A percentile compares a stretch with the other conserved stretches of the same genome.
phyloP scores from a whole-genome alignment of 1,140 invertebrate species.

The Drosophila hydei region DNA sequence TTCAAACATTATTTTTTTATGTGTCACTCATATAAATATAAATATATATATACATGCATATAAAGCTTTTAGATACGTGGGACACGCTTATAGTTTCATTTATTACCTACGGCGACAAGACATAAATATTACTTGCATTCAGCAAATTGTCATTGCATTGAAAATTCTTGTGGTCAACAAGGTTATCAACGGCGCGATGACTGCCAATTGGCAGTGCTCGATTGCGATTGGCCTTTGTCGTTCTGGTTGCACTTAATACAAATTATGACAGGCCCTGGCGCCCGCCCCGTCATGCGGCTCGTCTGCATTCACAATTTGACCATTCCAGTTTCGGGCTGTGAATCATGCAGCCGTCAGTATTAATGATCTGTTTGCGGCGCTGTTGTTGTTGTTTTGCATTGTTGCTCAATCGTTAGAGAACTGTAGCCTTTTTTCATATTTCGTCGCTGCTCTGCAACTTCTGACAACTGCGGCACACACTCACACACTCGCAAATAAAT shows the following conservation, averaged over 20 bases:
- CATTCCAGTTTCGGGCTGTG: constrained; percentile 46
- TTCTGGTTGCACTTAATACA: constrained; percentile 55
- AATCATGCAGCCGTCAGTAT: constrained; percentile 63
- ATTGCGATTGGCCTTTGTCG: constrained; percentile 34
- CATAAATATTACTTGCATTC: constrained; percentile 53
- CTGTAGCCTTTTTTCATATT: constrained; percentile 57
- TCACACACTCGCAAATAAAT: constrained; percentile 43
- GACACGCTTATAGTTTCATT: constrained; percentile 51
- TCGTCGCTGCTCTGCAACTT: constrained; percentile 34
- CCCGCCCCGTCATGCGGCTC: not conserved
- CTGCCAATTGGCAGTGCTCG: constrained; percentile 30
- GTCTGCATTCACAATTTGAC: constrained; percentile 18
- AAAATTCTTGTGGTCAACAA: constrained; percentile 78
- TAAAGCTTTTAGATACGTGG: not conserved
- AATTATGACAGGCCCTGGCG: constrained; percentile 67
- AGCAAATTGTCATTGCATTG: constrained; percentile 61
- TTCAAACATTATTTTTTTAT: constrained; percentile 8
- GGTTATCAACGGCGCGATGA: constrained; percentile 66
- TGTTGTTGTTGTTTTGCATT: constrained; percentile 45
- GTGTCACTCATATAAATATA: constrained; percentile 19
- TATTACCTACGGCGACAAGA: constrained; percentile 50
- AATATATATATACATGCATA: constrained; percentile 5
- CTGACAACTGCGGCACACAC: constrained; percentile 61
- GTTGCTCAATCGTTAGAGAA: constrained; percentile 65
- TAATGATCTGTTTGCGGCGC: constrained; percentile 61